Evolutionary conservation across 2,888 invertebrate species (phyloP).

Genomic region (Agrotis exclamationis): DNA sequence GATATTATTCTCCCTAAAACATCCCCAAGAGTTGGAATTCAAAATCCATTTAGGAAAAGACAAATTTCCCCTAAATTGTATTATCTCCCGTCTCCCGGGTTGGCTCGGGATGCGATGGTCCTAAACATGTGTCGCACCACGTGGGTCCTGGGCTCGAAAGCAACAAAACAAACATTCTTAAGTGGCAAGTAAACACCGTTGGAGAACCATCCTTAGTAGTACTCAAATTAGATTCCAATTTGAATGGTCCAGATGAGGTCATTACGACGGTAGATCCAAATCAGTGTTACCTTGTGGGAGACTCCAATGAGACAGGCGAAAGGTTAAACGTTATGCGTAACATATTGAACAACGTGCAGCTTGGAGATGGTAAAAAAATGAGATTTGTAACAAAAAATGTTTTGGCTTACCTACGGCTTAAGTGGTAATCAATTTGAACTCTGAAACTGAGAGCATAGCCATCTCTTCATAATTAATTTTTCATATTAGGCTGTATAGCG

Average conservation of each 20-base stretch:
- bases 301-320: constrained; percentile 83
- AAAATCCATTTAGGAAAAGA: constrained; percentile 56
- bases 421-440: background rate
- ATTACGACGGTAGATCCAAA: constrained; percentile 37
- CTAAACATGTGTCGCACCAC: constrained; percentile 87
- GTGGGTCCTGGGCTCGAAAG: constrained; percentile 83
- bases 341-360: constrained; percentile 83
- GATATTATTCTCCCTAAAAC: constrained; percentile 7
- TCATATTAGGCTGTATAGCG: no score
- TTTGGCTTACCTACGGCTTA: constrained; percentile 60
- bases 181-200: constrained; percentile 3
- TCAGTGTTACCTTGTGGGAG: constrained; percentile 87
- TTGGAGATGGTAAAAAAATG: constrained; percentile 63
- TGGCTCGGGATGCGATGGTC: constrained; percentile 83
- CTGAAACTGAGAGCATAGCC: no score
- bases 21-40: constrained; percentile 24
- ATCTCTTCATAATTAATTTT: no score
- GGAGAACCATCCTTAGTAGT: constrained; percentile 24
- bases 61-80: constrained; percentile 74
- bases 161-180: constrained; percentile 58
- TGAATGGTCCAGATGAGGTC: background rate
- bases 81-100: constrained; percentile 84
- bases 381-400: constrained; percentile 65
- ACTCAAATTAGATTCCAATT: constrained; percentile 18
- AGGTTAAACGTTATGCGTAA: constrained; percentile 87